Percentiles rank a stretch among this genome's conserved stretches.
These are phyloP conservation scores for Creontiades dilutus DNA, from an alignment of 2,888 invertebrate genomes.

Conservation along the genomic window DNA sequence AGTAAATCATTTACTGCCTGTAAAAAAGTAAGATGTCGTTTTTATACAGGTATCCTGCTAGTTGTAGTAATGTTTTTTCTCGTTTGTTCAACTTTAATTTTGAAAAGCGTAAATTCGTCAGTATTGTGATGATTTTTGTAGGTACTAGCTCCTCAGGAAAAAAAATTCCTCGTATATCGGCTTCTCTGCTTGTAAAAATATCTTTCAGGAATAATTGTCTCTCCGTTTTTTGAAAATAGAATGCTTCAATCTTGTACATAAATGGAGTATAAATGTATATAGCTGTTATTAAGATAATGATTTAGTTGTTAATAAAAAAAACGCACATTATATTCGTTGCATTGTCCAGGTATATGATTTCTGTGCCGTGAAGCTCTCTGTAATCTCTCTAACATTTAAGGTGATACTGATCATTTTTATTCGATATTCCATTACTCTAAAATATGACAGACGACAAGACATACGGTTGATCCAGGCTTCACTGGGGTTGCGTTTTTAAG, in stretches of 20 bases:
- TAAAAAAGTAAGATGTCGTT: no score
- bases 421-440: background rate
- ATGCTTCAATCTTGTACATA: conserved; percentile 38
- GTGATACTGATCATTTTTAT: background rate
- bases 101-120: background rate
- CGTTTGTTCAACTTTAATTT: background rate
- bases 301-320: background rate
- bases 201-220: conserved; percentile 43
- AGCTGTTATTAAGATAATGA: background rate
- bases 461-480: no score
- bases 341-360: conserved; percentile 19
- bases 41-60: background rate
- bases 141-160: background rate
- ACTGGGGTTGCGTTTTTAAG: no score
- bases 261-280: background rate
- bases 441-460: background rate
- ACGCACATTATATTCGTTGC: conserved; percentile 15
- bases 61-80: background rate
- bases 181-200: conserved; percentile 49
- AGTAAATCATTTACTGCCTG: no score
- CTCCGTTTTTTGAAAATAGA: background rate
- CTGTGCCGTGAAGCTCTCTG: conserved; percentile 24
- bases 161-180: background rate
- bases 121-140: background rate
- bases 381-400: conserved; percentile 3